Base-by-base conservation (phyloP, 2,888 invertebrate genomes). In the Colostygia pectinataria region DNA sequence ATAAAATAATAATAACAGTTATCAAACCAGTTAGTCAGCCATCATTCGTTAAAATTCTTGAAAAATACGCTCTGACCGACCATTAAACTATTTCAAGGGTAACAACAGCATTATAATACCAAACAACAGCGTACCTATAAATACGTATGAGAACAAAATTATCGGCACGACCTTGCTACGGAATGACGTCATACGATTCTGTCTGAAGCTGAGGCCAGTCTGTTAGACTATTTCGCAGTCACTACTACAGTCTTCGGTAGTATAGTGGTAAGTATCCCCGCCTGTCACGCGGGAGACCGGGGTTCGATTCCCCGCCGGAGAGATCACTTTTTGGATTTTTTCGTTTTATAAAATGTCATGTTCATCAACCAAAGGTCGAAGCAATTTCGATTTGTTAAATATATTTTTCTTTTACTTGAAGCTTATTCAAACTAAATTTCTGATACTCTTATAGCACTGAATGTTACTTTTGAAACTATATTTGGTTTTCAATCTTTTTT, bases 261-360 rank as follows among this genome's bases (percentile, higher is more conserved):
- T 90, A 90, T 90, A 90, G 90, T 90, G 90, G 90, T 90, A 60
- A 90, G 90, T 90, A 91, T 90, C 89, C 90, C 90, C 89, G 90
- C 90, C 89, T 91, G 90, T 90, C 90, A 90, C 90, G 90, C 90
- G 90, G 90, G 90, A 91, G 91, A 90, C 90, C 89, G 89, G 90
- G 90, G 90, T 91, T 91, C 90, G 90, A 90, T 90, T 90, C 90
- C 90, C 90, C 88, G 90, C 89, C 88, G 89, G 83, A 80, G 83
- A 82, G 80, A 59, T 2, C 2, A 1, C 10, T 25, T 51, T 57
- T 36, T 27, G 27, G 45, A 43, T 28, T 9, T 5, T 2, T 18
- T 54, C 57, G 60, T 54, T 33, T 24, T 29, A n/a, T 8, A 5
- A 5, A 5, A 1, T 12, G 4, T n/a, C 6, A 20, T 27, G 9